A percentile compares a stretch with the other conserved stretches of the same genome.
phyloP scores from a whole-genome alignment of 2,797 vertebrate species.

The Heliangelus exortis region DNA sequence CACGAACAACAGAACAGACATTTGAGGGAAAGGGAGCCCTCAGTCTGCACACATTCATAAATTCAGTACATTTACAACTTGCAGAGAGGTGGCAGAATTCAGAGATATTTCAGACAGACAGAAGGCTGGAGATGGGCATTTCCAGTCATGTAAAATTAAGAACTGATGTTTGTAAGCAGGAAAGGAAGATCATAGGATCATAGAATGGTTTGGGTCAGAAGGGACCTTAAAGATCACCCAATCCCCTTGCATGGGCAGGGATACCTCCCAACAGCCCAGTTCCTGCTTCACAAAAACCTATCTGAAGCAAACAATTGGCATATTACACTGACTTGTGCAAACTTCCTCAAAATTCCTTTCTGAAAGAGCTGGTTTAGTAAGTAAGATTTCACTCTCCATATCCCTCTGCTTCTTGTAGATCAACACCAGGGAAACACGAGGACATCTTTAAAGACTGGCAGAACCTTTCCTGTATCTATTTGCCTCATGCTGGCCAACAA shows the following conservation, averaged over 20 bases:
- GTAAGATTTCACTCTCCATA: not conserved
- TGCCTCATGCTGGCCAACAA: not conserved
- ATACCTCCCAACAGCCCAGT: too few species aligned
- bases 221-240: too few species aligned
- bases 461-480: not conserved
- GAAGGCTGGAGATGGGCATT: not conserved
- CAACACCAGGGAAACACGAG: not conserved
- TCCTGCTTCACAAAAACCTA: not conserved
- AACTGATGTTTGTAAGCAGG: not conserved
- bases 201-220: too few species aligned
- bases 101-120: not conserved
- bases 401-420: too few species aligned
- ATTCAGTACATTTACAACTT: not conserved
- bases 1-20: accelerated
- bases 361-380: not conserved
- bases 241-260: too few species aligned
- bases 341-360: not conserved
- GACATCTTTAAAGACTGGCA: not conserved
- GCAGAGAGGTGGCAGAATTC: not conserved
- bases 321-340: not conserved
- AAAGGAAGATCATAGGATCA: not conserved
- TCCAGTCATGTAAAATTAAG: not conserved
- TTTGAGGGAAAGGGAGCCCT: not conserved
- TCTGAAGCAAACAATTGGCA: not conserved
- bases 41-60: not conserved